Conservation (phyloP, 2,888 invertebrate genomes). For the Lepas anatifera region DNA sequence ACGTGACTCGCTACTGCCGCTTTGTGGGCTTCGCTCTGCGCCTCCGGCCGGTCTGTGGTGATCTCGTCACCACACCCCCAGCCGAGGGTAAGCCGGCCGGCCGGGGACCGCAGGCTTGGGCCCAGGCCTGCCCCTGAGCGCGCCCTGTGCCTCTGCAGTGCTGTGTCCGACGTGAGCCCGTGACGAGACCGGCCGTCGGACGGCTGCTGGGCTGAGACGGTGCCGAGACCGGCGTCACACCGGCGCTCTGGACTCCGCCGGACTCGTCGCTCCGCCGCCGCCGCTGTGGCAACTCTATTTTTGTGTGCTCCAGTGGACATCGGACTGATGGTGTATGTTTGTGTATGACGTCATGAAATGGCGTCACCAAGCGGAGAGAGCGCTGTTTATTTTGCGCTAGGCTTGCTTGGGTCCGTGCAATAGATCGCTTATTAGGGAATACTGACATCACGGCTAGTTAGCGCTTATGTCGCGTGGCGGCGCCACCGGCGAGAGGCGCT, state of each 20-base stretch:
- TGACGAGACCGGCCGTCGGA: background rate
- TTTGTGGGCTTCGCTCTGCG: too few species aligned
- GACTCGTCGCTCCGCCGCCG: too few species aligned
- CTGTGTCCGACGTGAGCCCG: conserved; percentile 8
- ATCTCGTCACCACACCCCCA: too few species aligned
- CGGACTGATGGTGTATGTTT: too few species aligned
- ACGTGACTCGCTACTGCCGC: too few species aligned
- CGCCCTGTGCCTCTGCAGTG: background rate
- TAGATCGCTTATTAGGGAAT: background rate
- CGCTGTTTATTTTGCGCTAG: background rate
- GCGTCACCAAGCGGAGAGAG: background rate
- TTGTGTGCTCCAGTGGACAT: too few species aligned
- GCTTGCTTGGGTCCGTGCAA: background rate
- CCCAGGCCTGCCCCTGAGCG: background rate
- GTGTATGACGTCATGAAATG: background rate
- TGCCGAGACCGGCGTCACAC: too few species aligned
- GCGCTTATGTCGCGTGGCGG: background rate
- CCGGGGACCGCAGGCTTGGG: background rate
- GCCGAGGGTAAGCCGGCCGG: background rate
- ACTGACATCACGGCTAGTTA: background rate
- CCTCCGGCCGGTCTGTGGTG: too few species aligned
- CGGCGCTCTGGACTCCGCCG: too few species aligned
- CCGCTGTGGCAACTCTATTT: background rate
- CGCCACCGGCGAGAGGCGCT: background rate
- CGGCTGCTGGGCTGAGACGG: too few species aligned